Base-by-base conservation (phyloP, 1,140 invertebrate genomes). In the Lerema accius region DNA sequence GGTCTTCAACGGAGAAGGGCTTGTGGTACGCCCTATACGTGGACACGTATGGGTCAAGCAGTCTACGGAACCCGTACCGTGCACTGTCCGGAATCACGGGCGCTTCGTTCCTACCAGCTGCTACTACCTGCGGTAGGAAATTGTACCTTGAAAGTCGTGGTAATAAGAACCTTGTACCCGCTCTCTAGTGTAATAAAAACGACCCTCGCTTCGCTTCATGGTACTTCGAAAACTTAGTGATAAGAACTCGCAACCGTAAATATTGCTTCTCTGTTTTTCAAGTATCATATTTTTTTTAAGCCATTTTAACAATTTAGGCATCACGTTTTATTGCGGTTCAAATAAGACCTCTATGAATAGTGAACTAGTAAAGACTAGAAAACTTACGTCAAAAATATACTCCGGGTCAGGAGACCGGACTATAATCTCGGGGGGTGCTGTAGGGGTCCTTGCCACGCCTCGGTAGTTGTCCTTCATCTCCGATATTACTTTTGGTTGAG, bases 391-490 rank as follows among this genome's bases (percentile, higher is more conserved):
- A 73, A 80, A 88, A 45, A 88, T 88, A 66, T 85, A 86, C 63
- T 84, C 84, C 5, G 85, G 76, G 53, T 90, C 85, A 0, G 85
- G 87, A 2, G 84, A 37, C 14, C 49, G 73, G 0, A 88, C 71
- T 4, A 49, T 73, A 6, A 80, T 42, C 0, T 86, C 80, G 0
- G 79, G 79, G 4, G 85, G 81, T 2, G 74, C 71, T 3, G 65
- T 67, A 0, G 77, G 61, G 0, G 80, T 61, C 37, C 63, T 76
- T 0, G 35, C 19, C 1, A 80, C 40, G 0, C 84, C 85, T 50
- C 83, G 74, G 51, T 68, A 90, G 17, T 67, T 86, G 16, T 89
- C 86, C 49, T 86, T 90, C 84, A 86, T 89, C 50, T 89, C 86
- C 6, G 87, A 90, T 48, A 84, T 59, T 19, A 82, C 70, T 9